These are phyloP conservation scores for Leptonema lineaticorne DNA, from an alignment of 1,140 invertebrate species.

Conservation along the genomic window DNA sequence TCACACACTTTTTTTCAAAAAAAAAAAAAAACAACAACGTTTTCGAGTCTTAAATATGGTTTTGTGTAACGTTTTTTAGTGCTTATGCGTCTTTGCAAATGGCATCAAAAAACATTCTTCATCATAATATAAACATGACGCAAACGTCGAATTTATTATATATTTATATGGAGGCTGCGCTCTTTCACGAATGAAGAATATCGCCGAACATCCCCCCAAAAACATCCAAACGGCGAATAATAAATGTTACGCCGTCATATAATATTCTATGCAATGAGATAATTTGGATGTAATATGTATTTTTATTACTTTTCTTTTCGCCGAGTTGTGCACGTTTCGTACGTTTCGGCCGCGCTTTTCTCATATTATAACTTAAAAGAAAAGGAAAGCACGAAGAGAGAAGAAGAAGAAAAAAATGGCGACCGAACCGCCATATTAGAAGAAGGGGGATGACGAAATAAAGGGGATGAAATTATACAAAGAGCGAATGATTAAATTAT, in stretches of 20 bases:
- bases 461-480: no score
- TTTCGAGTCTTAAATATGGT: no score
- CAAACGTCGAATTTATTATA: slow-evolving; percentile 36
- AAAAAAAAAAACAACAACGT: no score
- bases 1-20: no score
- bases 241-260: slow-evolving; percentile 28
- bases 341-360: background rate
- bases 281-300: slow-evolving; percentile 40
- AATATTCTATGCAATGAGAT: slow-evolving; percentile 39
- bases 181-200: slow-evolving; percentile 23
- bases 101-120: background rate
- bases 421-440: no score
- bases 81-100: background rate
- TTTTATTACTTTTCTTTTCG: slow-evolving; percentile 32
- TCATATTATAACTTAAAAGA: no score
- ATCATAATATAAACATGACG: slow-evolving; percentile 33
- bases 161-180: slow-evolving; percentile 23
- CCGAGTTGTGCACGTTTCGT: slow-evolving; percentile 25
- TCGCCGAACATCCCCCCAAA: slow-evolving; percentile 31
- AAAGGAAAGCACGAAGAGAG: background rate
- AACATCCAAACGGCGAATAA: slow-evolving; percentile 36
- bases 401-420: background rate
- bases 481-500: no score
- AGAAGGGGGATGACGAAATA: no score
- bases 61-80: background rate